Evolutionary conservation across 2,113 vertebrate genomes (phyloP), one percentile per base, ranked within the genome.

Genomic region (Alosa alosa): DNA sequence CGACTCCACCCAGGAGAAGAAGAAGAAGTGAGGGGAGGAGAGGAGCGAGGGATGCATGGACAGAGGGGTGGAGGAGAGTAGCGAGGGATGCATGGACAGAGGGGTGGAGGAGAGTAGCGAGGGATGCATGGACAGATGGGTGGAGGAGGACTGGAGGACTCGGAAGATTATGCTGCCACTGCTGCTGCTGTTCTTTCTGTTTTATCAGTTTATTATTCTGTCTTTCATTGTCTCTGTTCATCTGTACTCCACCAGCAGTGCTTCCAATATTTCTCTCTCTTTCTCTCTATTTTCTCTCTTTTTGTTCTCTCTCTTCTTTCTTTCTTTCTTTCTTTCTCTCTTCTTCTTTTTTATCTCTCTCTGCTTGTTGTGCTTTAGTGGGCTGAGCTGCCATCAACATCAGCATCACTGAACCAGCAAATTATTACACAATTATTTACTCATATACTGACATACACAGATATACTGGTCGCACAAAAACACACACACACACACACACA

Each of bases 1-100:
- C 86, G 95, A 95, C 84, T 95, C 96, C 93, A 99, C 98, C n/a
- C 97, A 99, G 90, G 98, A 99, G 92, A 99, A 99, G 92, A 99
- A 99, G 92, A 95, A 95, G 91, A 96, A 96, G 90, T 96, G 89
- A 93, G 47, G 20, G 13, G 41, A 46, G 1, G 49, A 82, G n/a
- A 39, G 10, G 82, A 60, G 45, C 84, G 25, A 25, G 50, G 17
- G 50, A n/a, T 8, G 4, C 3, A 64, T 64, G 60, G 20, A 52
- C 50, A 52, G 17, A 52, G 1, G 50, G 50, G 17, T 57, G 55
- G 20, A 57, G 46, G 46, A 15, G 55, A 57, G 18, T 6, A 46
- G 46, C 8, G 46, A 46, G 46, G 46, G 46, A 46, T 4, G 46
- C 4, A 46, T 31, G 49, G 49, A 31, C 31, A 31, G 31, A 31